Percentiles rank a stretch among this genome's conserved stretches.
These are phyloP conservation scores for Rhinopomastus cyanomelas DNA, from an alignment of 2,113 vertebrate species.

Conservation along the genomic window DNA sequence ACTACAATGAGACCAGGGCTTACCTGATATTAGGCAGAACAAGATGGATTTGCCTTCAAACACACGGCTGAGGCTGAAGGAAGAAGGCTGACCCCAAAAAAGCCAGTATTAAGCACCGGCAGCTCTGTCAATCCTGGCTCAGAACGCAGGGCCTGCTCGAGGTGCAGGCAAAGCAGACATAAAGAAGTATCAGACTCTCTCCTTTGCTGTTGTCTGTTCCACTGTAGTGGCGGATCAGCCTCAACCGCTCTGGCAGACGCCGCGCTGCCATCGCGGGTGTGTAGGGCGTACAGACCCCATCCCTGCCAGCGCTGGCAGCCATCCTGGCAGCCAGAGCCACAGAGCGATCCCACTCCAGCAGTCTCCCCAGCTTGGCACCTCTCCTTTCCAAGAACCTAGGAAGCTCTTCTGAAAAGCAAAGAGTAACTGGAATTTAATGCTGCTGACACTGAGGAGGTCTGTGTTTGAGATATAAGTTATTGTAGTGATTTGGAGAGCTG, in stretches of 20 bases:
- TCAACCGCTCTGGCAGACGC: not conserved
- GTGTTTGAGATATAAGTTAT: not conserved
- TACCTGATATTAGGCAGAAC: not conserved
- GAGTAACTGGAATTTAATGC: not conserved
- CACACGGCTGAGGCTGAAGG: not conserved
- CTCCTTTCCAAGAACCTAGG: not conserved
- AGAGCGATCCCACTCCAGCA: not conserved
- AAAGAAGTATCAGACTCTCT: not conserved
- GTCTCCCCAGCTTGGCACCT: not conserved
- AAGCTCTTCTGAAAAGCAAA: not conserved
- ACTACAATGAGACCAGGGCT: not conserved
- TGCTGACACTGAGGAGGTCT: not conserved
- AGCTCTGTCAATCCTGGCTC: not conserved
- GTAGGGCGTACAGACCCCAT: not conserved
- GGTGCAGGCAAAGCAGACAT: not conserved
- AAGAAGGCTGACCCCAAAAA: not conserved
- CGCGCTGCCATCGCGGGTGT: not conserved
- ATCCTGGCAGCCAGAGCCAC: not conserved
- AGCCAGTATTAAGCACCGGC: not conserved
- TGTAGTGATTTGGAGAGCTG: not conserved
- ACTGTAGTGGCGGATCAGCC: fast-evolving
- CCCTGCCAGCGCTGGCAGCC: not conserved
- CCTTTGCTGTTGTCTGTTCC: not conserved
- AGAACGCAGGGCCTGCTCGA: not conserved
- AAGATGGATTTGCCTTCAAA: not conserved